Evolutionary conservation across 2,113 vertebrate species (phyloP).

Genomic region (Lamprologus tigripictilis): DNA sequence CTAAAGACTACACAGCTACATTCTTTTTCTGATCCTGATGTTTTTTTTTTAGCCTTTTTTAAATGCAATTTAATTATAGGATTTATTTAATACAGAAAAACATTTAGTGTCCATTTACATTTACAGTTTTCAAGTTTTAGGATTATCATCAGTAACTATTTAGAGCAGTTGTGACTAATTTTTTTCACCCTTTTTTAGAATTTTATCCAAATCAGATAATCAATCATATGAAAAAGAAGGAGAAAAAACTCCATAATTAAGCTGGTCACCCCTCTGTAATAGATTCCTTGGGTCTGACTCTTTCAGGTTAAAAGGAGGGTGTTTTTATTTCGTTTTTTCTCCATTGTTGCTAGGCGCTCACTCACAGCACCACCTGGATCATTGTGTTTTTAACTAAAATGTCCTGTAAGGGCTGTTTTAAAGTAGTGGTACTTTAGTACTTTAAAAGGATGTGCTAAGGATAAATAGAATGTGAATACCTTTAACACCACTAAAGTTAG

Average conservation of each 20-base stretch:
- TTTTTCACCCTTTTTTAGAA: not conserved
- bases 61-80: not conserved
- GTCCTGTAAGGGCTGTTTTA: not conserved
- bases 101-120: not conserved
- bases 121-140: not conserved
- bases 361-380: not conserved
- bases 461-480: not conserved
- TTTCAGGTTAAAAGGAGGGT: not conserved
- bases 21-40: not conserved
- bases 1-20: not conserved
- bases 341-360: not conserved
- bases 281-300: not conserved
- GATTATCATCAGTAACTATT: not conserved
- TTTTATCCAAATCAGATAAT: not conserved
- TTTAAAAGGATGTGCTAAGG: not conserved
- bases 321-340: not conserved
- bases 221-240: not conserved
- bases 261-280: not conserved
- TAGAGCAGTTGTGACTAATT: not conserved
- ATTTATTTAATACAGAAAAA: not conserved
- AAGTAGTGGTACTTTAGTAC: not conserved
- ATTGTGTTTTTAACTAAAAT: not conserved
- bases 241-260: not conserved
- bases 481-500: not conserved
- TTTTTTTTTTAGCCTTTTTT: not conserved